Base-by-base conservation (phyloP, 1,140 invertebrate species). In the Monochamus saltuarius region DNA sequence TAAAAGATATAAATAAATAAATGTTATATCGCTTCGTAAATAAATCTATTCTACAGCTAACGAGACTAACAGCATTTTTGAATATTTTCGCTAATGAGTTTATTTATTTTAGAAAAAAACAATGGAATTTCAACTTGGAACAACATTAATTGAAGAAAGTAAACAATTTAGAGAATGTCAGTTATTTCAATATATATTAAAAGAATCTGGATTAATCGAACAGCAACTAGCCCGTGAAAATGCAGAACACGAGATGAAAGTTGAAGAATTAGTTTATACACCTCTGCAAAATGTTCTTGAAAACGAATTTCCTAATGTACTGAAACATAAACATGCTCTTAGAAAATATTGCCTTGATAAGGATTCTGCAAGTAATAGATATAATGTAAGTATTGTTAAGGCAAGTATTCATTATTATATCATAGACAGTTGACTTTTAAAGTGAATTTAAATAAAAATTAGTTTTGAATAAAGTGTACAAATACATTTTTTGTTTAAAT, bases 261-360 rank as follows among this genome's bases (percentile, higher is more conserved):
- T 96, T 43, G 94, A 97, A 77, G 85, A 87, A 72, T 82, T 88
- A 66, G 91, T 97, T 57, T 84, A 90, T 65, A 79, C 80, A 39
- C 91, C 90, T 34, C 77, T 97, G 56, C 85, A 90, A 70, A 81
- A 84, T 64, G 87, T 95, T 61, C 81, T 93, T 70, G 92, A 97
- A 67, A 88, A 85, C 69, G 94, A 97, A 73, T 84, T 97, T 66
- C 91, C 91, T 61, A 89, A 87, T 73, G 92, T 97, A 70, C 81
- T 87, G 71, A 96, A 93, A 79, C 84, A 83, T 73, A 93, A 89
- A 81, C 89, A 88, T 81, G 91, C 85, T 73, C 79, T 97, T n/a
- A 87, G 83, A 39, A 91, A 91, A 78, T 83, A 92, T 14, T 89
- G 89, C 57, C 82, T 90, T 68, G 94, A 97, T 74, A 95, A 94